Evolutionary conservation across 1,140 invertebrate genomes (phyloP).

Genomic region (Micrasema minimum): DNA sequence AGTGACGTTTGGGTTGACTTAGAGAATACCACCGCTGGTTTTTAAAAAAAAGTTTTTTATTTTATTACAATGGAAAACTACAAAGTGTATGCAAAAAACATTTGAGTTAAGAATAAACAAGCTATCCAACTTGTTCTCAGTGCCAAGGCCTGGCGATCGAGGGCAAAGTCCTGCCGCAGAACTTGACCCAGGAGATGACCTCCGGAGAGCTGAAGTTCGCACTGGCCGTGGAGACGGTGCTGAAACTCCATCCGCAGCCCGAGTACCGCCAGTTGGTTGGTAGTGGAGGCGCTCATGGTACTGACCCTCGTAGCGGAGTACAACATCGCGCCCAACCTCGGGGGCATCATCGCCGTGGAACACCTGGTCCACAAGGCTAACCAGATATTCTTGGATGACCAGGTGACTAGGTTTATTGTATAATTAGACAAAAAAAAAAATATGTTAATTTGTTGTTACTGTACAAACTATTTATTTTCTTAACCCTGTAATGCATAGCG

Average conservation of each 20-base stretch:
- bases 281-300: constrained; percentile 98
- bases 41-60: no score
- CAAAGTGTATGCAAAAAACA: no score
- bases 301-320: constrained; percentile 91
- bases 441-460: no score
- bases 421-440: no score
- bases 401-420: constrained; percentile 71
- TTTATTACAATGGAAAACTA: no score
- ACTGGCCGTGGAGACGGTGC: constrained; percentile 94
- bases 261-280: constrained; percentile 96
- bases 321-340: constrained; percentile 80
- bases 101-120: no score
- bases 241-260: constrained; percentile 97
- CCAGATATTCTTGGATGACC: constrained; percentile 94
- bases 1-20: no score
- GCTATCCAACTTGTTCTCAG: constrained; percentile 71
- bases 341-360: constrained; percentile 90
- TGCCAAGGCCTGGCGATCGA: constrained; percentile 93
- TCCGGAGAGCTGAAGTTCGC: constrained; percentile 98
- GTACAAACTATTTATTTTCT: no score
- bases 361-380: constrained; percentile 94
- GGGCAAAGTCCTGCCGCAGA: constrained; percentile 87
- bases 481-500: no score
- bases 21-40: no score
- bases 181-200: constrained; percentile 98